These are phyloP conservation scores for Mesitornis unicolor DNA, from an alignment of 2,113 vertebrate genomes.

Conservation along the genomic window DNA sequence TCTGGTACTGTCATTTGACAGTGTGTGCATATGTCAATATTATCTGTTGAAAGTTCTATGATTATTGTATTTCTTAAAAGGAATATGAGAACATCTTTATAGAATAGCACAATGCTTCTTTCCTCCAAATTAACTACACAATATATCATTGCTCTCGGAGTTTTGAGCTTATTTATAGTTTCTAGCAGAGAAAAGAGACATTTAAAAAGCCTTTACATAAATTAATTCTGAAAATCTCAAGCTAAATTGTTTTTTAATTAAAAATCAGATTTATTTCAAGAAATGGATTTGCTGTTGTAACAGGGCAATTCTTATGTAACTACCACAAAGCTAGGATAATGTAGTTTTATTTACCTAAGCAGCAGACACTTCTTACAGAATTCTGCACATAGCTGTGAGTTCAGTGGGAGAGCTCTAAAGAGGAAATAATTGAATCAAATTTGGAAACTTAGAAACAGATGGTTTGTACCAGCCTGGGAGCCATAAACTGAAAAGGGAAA, in stretches of 20 bases:
- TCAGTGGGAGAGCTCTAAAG: background rate
- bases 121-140: background rate
- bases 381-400: background rate
- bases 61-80: background rate
- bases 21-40: background rate
- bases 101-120: background rate
- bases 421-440: slow-evolving; percentile 48
- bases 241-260: background rate
- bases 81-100: background rate
- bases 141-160: background rate
- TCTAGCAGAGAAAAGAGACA: background rate
- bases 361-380: background rate
- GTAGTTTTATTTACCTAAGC: background rate
- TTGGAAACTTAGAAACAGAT: slow-evolving; percentile 36
- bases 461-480: background rate
- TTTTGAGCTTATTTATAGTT: background rate
- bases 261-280: background rate
- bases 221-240: background rate
- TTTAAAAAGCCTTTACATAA: background rate
- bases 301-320: background rate
- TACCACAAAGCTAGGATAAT: background rate
- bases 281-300: background rate
- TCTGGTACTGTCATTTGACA: background rate
- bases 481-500: background rate
- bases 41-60: background rate